phyloP scores from a whole-genome alignment of 2,797 vertebrate species.

The Gymnodraco acuticeps region DNA sequence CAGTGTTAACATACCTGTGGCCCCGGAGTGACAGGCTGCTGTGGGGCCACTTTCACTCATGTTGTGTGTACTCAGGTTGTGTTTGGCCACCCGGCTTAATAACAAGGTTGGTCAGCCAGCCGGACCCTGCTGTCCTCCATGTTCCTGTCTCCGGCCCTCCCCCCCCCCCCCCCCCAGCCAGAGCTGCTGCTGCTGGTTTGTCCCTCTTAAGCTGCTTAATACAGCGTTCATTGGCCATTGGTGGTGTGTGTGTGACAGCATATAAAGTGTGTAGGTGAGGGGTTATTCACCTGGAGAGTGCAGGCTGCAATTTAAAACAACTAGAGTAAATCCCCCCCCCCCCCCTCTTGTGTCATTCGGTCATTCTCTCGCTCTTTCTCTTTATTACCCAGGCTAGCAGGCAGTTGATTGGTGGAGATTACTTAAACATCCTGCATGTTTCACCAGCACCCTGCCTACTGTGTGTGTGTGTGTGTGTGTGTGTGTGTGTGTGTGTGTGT shows the following conservation, averaged over 20 bases:
- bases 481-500: constrained; percentile 31
- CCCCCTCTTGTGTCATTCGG: constrained; percentile 71
- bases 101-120: constrained; percentile 73
- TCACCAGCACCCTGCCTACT: constrained; percentile 86
- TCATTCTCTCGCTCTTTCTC: constrained; percentile 63
- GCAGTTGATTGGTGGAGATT: constrained; percentile 93
- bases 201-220: constrained; percentile 47
- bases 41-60: constrained; percentile 67
- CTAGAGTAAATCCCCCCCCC: constrained; percentile 72
- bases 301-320: constrained; percentile 86
- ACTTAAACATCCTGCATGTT: constrained; percentile 88
- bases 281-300: constrained; percentile 83
- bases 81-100: constrained; percentile 65
- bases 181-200: constrained; percentile 23
- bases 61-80: constrained; percentile 45
- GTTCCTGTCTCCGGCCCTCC: constrained; percentile 19
- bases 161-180: background rate
- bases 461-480: constrained; percentile 67
- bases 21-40: constrained; percentile 45
- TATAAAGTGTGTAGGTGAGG: constrained; percentile 75
- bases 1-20: constrained; percentile 38
- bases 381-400: constrained; percentile 92
- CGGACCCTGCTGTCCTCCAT: constrained; percentile 52
- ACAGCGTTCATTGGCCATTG: constrained; percentile 32
- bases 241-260: constrained; percentile 34